A percentile compares a stretch with the other conserved stretches of the same genome.
These are phyloP conservation scores for Buphagus erythrorhynchus DNA, from an alignment of 2,797 vertebrate genomes.

Conservation along the genomic window DNA sequence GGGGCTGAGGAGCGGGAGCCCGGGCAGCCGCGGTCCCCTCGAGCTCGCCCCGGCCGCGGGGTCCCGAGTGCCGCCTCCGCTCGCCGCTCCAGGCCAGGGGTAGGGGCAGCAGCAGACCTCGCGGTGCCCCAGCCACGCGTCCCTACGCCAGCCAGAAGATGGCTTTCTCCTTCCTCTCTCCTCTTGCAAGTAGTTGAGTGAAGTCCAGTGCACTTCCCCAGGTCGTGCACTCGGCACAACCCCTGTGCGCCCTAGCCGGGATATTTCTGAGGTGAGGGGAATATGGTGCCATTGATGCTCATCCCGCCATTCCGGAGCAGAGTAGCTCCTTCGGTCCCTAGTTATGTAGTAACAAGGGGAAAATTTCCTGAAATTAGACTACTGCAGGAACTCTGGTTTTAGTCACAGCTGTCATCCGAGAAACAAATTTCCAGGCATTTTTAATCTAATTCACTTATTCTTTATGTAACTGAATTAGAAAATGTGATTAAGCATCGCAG, in stretches of 20 bases:
- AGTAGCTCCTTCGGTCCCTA: constrained; percentile 56
- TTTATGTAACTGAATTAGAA: constrained; percentile 90
- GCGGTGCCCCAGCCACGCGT: background rate
- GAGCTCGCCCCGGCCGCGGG: background rate
- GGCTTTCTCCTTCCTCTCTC: background rate
- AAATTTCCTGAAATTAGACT: constrained; percentile 90
- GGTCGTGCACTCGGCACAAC: background rate
- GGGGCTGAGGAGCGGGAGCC: background rate
- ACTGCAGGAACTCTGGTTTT: constrained; percentile 90
- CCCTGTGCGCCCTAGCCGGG: background rate
- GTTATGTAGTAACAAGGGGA: constrained; percentile 84
- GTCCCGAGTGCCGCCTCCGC: background rate
- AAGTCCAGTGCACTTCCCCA: background rate
- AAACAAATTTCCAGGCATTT: constrained; percentile 90
- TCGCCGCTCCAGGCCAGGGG: background rate
- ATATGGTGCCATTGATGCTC: constrained; percentile 1
- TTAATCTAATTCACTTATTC: constrained; percentile 91
- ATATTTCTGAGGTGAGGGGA: background rate
- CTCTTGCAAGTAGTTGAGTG: background rate
- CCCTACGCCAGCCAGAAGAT: background rate
- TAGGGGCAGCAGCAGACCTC: background rate
- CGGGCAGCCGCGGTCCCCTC: background rate
- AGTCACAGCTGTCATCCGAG: constrained; percentile 91
- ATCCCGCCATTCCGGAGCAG: constrained; percentile 40
- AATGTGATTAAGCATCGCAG: constrained; percentile 81